phyloP scores from a whole-genome alignment of 2,113 vertebrate genomes.

The Chiloscyllium plagiosum region DNA sequence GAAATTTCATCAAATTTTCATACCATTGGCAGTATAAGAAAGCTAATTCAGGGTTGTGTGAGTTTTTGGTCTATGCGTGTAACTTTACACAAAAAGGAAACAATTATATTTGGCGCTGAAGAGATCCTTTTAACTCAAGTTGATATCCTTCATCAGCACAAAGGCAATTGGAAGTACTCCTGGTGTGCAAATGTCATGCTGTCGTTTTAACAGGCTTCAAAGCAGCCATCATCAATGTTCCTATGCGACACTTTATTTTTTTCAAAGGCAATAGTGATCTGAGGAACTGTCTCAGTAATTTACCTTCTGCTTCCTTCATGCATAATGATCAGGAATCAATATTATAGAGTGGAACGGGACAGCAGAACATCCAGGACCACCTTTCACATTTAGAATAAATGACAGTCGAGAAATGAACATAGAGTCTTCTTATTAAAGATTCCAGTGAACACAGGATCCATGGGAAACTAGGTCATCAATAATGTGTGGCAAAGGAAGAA shows the following conservation, averaged over 20 bases:
- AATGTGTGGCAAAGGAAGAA: background rate
- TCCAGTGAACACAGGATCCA: background rate
- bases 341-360: background rate
- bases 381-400: background rate
- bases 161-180: background rate
- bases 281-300: background rate
- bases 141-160: background rate
- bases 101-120: background rate
- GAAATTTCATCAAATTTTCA: background rate
- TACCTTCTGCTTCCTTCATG: background rate
- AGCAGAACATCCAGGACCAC: background rate
- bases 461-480: background rate
- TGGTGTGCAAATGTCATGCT: too few relatives aligned
- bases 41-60: background rate
- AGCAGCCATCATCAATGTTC: background rate
- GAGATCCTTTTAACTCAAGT: background rate
- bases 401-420: background rate
- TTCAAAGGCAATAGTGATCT: background rate
- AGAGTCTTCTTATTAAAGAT: background rate
- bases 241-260: background rate
- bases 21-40: background rate
- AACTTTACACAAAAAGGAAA: background rate
- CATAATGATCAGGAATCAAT: background rate
- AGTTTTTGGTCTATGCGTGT: background rate
- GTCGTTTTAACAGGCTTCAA: background rate